Evolutionary conservation across 2,797 vertebrate genomes (phyloP), one percentile per base, ranked within the genome.

Genomic region (Pelobates cultripes): DNA sequence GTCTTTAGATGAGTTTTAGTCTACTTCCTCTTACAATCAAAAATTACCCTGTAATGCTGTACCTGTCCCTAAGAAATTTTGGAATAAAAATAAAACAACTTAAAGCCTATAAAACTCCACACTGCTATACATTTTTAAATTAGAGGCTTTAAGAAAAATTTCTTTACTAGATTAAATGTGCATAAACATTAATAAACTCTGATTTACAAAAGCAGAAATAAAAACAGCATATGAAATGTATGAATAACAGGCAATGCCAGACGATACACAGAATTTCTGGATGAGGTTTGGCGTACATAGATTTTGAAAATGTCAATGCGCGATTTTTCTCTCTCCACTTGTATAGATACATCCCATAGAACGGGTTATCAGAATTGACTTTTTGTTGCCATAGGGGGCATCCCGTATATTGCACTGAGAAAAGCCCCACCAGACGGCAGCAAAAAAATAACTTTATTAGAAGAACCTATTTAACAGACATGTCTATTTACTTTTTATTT

Each of bases 121-220:
- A 75, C 43, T 63, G 63, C 17, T 77, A 72, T 57, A 77, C 69
- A 82, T 72, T 69, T 71, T 74, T 45, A 72, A 83, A 70, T 83
- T 74, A 61, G 76, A 83, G 81, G 81, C 71, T 83, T 78, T 83
- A 82, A 77, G 69, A 42, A 80, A 73, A 64, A 3, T 3, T 14
- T 73, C 63, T 80, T 78, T 70, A 66, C 75, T 75, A 78, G 71
- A 74, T 53, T 74, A 64, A 78, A 70, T 78, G 43, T 78, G 76
- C 81, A 78, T 74, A 67, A 74, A 83, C 81, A 83, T 82, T 77
- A 78, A 57, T 82, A 66, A 79, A 77, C 75, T 73, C 69, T 28
- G 70, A 77, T 82, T 77, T 77, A 82, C 51, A 83, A 68, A 81
- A 82, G 64, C 47, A 61, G 67, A 71, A 66, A 76, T 14, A 44